phyloP scores from a whole-genome alignment of 2,113 vertebrate genomes.

The Corvus hawaiiensis region DNA sequence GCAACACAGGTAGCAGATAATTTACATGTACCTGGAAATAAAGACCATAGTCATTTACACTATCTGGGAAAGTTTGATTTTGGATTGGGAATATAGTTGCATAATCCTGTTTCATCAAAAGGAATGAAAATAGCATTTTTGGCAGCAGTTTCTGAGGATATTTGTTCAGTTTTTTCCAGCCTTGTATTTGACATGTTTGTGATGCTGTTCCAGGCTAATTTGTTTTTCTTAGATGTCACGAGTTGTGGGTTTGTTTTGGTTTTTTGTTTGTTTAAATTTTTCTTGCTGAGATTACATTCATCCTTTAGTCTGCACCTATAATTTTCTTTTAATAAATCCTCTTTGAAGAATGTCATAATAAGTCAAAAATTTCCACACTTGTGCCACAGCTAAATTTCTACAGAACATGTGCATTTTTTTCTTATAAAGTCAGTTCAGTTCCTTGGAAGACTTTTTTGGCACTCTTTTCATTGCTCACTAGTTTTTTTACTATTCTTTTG shows the following conservation, averaged over 20 bases:
- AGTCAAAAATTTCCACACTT: neutral
- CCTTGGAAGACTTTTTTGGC: neutral
- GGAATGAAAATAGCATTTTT: neutral
- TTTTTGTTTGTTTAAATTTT: neutral
- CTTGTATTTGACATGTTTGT: neutral
- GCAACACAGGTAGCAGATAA: neutral
- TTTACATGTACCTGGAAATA: neutral
- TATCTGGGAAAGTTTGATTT: neutral
- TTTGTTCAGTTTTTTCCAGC: neutral
- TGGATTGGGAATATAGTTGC: neutral
- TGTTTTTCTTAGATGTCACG: neutral
- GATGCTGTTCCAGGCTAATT: neutral
- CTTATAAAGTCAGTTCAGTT: neutral
- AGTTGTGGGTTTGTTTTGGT: neutral
- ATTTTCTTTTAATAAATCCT: neutral
- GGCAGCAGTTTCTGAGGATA: neutral
- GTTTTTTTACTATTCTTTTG: neutral
- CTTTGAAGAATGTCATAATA: neutral
- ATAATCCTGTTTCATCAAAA: neutral
- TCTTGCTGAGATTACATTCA: neutral
- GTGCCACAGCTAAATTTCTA: neutral
- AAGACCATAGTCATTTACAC: neutral
- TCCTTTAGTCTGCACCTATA: neutral
- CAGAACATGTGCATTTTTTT: rapidly evolving
- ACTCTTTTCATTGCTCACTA: neutral